phyloP scores from a whole-genome alignment of 2,113 vertebrate genomes.

The Triplophysa siluroides region DNA sequence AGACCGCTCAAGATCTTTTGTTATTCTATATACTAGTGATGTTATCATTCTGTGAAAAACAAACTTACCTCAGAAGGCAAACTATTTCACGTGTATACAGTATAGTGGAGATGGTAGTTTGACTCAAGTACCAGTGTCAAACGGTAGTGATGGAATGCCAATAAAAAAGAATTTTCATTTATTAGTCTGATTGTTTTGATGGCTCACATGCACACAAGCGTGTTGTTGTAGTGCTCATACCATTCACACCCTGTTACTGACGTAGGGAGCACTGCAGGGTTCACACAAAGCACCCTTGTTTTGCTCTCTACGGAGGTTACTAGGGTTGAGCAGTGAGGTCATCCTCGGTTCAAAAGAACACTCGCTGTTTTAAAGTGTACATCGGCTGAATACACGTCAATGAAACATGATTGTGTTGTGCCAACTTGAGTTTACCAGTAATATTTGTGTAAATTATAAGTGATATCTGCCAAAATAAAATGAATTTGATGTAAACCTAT shows the following conservation, averaged over 20 bases:
- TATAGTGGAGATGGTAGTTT: slow-evolving; percentile 8
- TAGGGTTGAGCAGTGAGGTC: slow-evolving; percentile 23
- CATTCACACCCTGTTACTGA: slow-evolving; percentile 65
- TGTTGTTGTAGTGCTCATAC: slow-evolving; percentile 57
- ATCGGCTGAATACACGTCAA: no score
- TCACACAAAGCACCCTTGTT: slow-evolving; percentile 54
- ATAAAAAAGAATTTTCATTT: not conserved
- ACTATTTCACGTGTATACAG: not conserved
- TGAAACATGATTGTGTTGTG: no score
- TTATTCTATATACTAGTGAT: not conserved
- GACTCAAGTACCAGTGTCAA: slow-evolving; percentile 1
- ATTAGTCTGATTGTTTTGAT: slow-evolving; percentile 4
- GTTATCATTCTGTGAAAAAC: slow-evolving; percentile 7
- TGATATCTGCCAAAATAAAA: no score
- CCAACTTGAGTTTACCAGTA: no score
- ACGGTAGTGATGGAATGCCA: not conserved
- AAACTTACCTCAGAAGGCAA: slow-evolving; percentile 23
- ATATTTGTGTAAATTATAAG: no score
- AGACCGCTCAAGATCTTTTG: not conserved
- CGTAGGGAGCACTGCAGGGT: slow-evolving; percentile 20
- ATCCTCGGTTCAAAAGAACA: not conserved
- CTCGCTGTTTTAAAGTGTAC: not conserved
- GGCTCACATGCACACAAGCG: slow-evolving; percentile 26
- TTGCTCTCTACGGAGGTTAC: not conserved
- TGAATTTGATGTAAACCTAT: no score